Evolutionary conservation across 2,888 invertebrate species (phyloP).

Genomic region (Thereva nobilitata): DNA sequence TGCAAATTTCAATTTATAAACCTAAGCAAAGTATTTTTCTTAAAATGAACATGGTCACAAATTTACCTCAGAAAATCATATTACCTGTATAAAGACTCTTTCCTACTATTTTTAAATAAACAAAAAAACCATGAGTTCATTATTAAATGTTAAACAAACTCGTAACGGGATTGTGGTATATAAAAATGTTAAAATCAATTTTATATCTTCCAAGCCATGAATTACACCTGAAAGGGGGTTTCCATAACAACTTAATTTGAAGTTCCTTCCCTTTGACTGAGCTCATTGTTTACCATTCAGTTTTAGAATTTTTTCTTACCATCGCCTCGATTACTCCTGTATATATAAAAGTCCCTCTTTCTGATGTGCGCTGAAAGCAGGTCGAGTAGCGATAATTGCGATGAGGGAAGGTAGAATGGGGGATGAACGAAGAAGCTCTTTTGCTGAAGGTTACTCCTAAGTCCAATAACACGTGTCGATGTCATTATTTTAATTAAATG

Average conservation of each 20-base stretch:
- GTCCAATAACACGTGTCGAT: conserved; percentile 24
- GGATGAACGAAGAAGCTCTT: background rate
- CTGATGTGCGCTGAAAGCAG: conserved; percentile 23
- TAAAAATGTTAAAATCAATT: conserved; percentile 17
- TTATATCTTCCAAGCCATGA: conserved; percentile 13
- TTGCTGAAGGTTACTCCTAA: background rate
- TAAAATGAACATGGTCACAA: too few relatives aligned
- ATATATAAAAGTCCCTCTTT: conserved; percentile 8
- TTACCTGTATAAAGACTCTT: too few relatives aligned
- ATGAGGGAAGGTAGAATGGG: background rate
- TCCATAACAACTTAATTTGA: conserved; percentile 36
- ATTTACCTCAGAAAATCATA: too few relatives aligned
- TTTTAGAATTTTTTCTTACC: conserved; percentile 6
- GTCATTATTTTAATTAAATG: conserved; percentile 35
- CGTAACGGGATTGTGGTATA: background rate
- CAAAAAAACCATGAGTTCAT: too few relatives aligned
- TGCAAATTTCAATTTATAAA: too few relatives aligned
- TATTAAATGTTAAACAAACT: too few relatives aligned
- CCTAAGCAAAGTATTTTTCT: too few relatives aligned
- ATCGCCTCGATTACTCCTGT: background rate
- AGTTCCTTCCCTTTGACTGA: conserved; percentile 18
- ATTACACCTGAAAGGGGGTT: conserved; percentile 22
- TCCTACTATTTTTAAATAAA: too few relatives aligned
- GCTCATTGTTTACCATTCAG: conserved; percentile 14
- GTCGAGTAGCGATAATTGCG: background rate